Percentiles rank a stretch among this genome's conserved stretches.
These are phyloP conservation scores for Apocrypta bakeri DNA, from an alignment of 1,140 invertebrate genomes.

Conservation along the genomic window DNA sequence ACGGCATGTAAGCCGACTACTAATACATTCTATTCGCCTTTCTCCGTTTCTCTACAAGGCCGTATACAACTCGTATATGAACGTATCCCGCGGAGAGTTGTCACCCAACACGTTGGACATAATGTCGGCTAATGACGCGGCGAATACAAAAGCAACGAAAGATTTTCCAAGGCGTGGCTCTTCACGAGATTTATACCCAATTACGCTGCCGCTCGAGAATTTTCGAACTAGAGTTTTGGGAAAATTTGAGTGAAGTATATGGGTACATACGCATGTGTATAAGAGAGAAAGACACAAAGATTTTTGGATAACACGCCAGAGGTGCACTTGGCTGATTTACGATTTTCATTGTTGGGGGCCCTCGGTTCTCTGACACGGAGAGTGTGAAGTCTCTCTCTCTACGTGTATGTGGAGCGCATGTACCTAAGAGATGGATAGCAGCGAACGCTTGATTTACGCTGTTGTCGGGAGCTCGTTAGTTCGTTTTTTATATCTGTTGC, in stretches of 20 bases:
- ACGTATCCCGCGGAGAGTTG: constrained; percentile 1
- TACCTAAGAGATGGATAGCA: neutral
- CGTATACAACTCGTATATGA: neutral
- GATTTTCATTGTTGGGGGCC: constrained; percentile 26
- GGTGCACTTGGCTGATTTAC: constrained; percentile 39
- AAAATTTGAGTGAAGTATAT: neutral
- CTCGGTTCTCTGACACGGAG: neutral
- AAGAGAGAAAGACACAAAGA: constrained; percentile 1
- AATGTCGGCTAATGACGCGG: constrained; percentile 36
- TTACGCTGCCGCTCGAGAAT: constrained; percentile 11
- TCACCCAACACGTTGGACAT: neutral
- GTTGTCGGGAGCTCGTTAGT: constrained; percentile 1
- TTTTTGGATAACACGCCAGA: neutral
- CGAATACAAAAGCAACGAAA: neutral
- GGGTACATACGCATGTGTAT: neutral
- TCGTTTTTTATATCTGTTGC: constrained; percentile 1
- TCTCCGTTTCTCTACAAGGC: neutral
- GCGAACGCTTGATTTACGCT: constrained; percentile 23
- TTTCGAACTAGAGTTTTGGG: neutral
- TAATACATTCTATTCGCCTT: neutral
- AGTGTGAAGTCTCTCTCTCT: neutral
- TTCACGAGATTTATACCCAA: neutral
- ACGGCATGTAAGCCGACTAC: neutral
- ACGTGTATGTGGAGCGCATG: neutral
- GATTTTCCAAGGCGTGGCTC: neutral